These are phyloP conservation scores for Butastur rufipennis DNA, from an alignment of 2,113 vertebrate genomes.

Conservation along the genomic window DNA sequence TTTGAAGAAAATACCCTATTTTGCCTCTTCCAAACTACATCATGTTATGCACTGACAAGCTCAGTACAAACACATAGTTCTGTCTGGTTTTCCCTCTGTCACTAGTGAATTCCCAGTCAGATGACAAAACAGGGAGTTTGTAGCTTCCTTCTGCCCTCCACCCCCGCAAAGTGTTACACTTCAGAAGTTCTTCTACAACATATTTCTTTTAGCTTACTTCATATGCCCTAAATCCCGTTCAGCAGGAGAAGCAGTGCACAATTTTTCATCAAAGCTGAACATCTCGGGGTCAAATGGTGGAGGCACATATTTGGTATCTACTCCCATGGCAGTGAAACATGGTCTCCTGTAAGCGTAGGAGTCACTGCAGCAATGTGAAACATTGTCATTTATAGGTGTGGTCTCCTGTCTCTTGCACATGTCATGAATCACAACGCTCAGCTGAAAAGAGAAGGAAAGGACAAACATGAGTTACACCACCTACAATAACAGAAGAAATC, in stretches of 20 bases:
- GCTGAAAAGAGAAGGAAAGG: constrained; percentile 26
- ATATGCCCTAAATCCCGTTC: neutral
- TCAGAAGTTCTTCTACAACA: neutral
- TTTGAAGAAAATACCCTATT: neutral
- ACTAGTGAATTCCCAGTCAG: neutral
- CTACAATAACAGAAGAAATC: neutral
- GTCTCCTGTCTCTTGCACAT: constrained; percentile 65
- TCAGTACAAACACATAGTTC: neutral
- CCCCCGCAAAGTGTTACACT: neutral
- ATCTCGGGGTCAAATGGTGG: constrained; percentile 37
- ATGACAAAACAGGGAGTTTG: neutral
- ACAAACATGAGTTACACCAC: neutral
- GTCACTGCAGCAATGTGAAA: constrained; percentile 64
- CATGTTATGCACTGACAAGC: neutral
- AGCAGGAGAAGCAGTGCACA: constrained; percentile 44
- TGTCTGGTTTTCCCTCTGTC: neutral
- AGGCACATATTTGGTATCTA: constrained; percentile 62
- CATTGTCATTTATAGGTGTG: constrained; percentile 54
- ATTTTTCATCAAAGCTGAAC: constrained; percentile 58
- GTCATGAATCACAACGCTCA: constrained; percentile 59
- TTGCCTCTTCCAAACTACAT: neutral
- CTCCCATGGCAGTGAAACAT: constrained; percentile 62
- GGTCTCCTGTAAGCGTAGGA: constrained; percentile 62
- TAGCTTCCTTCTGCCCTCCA: neutral
- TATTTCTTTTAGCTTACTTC: constrained; percentile 1